Percentiles rank a stretch among this genome's conserved stretches.
These are phyloP conservation scores for Drosophila infuscata DNA, from an alignment of 2,888 invertebrate species.

Conservation along the genomic window DNA sequence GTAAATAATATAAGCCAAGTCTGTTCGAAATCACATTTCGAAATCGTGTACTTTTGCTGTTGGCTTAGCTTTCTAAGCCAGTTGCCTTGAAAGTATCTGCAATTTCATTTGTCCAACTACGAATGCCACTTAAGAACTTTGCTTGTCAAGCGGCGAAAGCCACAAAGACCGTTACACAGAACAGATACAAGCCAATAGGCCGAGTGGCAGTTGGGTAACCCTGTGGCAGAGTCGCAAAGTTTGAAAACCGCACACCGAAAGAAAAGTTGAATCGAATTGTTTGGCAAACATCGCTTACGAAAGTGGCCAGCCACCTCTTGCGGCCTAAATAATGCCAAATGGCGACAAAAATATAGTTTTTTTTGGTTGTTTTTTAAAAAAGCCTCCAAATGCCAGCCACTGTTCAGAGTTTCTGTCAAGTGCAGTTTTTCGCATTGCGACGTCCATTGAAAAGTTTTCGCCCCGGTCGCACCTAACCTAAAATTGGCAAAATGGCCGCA, in stretches of 20 bases:
- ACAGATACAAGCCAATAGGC: slow-evolving; percentile 43
- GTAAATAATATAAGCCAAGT: slow-evolving; percentile 16
- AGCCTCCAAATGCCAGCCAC: slow-evolving; percentile 15
- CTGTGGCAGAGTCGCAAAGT: slow-evolving; percentile 37
- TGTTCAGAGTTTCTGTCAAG: slow-evolving; percentile 44
- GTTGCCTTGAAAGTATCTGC: slow-evolving; percentile 38
- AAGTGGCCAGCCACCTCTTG: not conserved
- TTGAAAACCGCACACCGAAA: slow-evolving; percentile 52
- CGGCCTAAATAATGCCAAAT: slow-evolving; percentile 38
- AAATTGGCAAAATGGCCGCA: slow-evolving; percentile 37
- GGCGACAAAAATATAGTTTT: slow-evolving; percentile 32
- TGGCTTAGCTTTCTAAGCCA: slow-evolving; percentile 21
- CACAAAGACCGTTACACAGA: slow-evolving; percentile 29
- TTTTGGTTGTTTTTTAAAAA: not conserved
- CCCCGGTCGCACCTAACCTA: slow-evolving; percentile 24
- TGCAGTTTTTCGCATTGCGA: slow-evolving; percentile 55
- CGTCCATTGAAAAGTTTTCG: slow-evolving; percentile 49
- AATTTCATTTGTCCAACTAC: slow-evolving; percentile 48
- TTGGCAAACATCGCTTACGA: slow-evolving; percentile 32
- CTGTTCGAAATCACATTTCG: slow-evolving; percentile 4
- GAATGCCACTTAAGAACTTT: slow-evolving; percentile 54
- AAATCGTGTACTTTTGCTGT: slow-evolving; percentile 8
- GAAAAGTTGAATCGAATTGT: slow-evolving; percentile 55
- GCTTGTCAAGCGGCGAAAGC: slow-evolving; percentile 25
- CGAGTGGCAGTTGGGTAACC: slow-evolving; percentile 29